A percentile compares a stretch with the other conserved stretches of the same genome.
These are phyloP conservation scores for Monochamus saltuarius DNA, from an alignment of 1,140 invertebrate species.

Conservation along the genomic window DNA sequence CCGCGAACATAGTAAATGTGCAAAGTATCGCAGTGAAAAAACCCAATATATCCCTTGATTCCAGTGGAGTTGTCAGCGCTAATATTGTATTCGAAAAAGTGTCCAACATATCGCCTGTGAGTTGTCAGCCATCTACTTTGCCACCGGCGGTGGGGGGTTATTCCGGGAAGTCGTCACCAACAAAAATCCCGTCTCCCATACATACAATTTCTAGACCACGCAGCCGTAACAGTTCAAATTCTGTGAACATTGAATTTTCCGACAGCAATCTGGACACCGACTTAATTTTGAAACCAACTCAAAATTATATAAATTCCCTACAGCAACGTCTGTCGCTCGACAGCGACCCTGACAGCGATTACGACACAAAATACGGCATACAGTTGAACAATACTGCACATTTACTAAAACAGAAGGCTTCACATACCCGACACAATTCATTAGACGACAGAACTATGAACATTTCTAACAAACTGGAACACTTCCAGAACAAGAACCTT, in stretches of 20 bases:
- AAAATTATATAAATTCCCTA: slow-evolving; percentile 66
- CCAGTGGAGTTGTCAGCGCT: slow-evolving; percentile 22
- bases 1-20: slow-evolving; percentile 41
- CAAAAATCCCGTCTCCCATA: slow-evolving; percentile 64
- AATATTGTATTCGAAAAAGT: slow-evolving; percentile 36
- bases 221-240: slow-evolving; percentile 54
- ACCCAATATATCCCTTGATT: slow-evolving; percentile 7
- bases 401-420: slow-evolving; percentile 46
- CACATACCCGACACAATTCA: slow-evolving; percentile 56
- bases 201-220: slow-evolving; percentile 56
- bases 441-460: slow-evolving; percentile 52
- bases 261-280: slow-evolving; percentile 62
- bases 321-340: slow-evolving; percentile 57
- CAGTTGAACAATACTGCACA: slow-evolving; percentile 48
- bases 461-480: slow-evolving; percentile 50
- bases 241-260: slow-evolving; percentile 43
- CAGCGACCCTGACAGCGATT: slow-evolving; percentile 45
- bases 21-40: slow-evolving; percentile 38
- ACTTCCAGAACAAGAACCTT: slow-evolving; percentile 50
- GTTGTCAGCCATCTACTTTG: slow-evolving; percentile 52
- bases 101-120: slow-evolving; percentile 47
- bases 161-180: slow-evolving; percentile 50
- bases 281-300: slow-evolving; percentile 65
- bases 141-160: slow-evolving; percentile 37
- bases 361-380: slow-evolving; percentile 39